Base-by-base conservation (phyloP, 2,797 vertebrate species). In the Chelon auratus region DNA sequence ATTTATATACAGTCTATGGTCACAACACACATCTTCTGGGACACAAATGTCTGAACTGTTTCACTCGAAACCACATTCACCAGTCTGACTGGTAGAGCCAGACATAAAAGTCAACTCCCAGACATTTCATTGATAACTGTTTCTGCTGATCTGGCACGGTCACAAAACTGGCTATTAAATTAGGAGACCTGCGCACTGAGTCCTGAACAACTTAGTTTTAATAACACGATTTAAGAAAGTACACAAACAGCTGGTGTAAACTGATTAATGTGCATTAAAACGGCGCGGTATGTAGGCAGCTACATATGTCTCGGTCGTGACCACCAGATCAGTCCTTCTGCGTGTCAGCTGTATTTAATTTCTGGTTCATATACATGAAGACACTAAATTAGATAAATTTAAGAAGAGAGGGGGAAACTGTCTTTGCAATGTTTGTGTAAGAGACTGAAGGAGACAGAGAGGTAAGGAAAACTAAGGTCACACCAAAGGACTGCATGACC, bases 301-400 rank as follows among this genome's bases (percentile, higher is more conserved):
- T 17, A 15, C 8, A n/a, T 36, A 3, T 3, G 22, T 50, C 42
- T 53, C 9, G 18, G 33, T 42, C 11, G 26, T 65, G 54, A 24
- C 75, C 55, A 75, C 45, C 33, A 71, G 53, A 66, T 68, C 18
- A 54, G 57, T 65, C 13, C 64, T 42, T 67, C 26, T 75, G 39
- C 59, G 59, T 64, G 62, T 81, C 70, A 63, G 62, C 75, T 60
- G 56, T 59, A 30, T 82, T 72, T 71, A 47, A 83, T 87, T 72
- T 85, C 67, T 15, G 22, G 42, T 67, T 77, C 51, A 71, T 36
- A 71, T 55, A 66, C 14, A 42, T 50, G 26, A 48, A 43, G 59
- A 50, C 43, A 72, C 7, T 57, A 14, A 80, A 78, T 69, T 63
- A 10, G 15, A 81, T 68, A 22, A 80, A 82, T 68, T 53, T 66